These are phyloP conservation scores for Desmodus rotundus DNA, from an alignment of 2,113 vertebrate species.

Conservation along the genomic window DNA sequence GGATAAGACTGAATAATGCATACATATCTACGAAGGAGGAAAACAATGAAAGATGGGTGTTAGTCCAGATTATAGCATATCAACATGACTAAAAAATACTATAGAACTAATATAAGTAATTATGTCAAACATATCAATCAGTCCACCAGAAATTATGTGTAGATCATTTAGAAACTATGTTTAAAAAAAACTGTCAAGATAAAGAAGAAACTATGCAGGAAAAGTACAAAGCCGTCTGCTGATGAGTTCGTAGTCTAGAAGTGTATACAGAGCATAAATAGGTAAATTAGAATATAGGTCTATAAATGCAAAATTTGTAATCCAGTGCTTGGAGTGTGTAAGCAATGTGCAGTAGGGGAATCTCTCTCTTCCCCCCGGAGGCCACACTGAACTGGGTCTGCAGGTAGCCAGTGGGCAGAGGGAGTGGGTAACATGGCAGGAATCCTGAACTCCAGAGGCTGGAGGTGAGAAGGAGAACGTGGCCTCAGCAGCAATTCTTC, in stretches of 20 bases:
- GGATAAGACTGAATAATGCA: background rate
- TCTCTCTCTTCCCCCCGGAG: background rate
- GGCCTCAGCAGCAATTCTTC: background rate
- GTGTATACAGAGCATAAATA: background rate
- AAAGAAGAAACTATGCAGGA: background rate
- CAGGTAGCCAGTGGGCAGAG: background rate
- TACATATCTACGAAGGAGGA: background rate
- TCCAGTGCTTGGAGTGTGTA: background rate
- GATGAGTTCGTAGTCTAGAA: background rate
- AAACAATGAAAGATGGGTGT: background rate
- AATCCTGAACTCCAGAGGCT: accelerated
- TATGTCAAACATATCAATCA: background rate
- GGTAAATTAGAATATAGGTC: background rate
- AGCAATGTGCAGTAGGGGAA: background rate
- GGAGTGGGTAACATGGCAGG: background rate
- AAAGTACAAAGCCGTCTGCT: background rate
- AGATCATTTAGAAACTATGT: background rate
- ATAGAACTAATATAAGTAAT: background rate
- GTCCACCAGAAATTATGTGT: background rate
- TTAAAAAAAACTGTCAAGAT: background rate
- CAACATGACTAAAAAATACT: background rate
- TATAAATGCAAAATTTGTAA: background rate
- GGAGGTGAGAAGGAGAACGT: background rate
- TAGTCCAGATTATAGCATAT: background rate
- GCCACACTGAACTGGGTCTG: background rate